A percentile compares a stretch with the other conserved stretches of the same genome.
These are phyloP conservation scores for Acleris laterana DNA, from an alignment of 2,888 invertebrate genomes.

Conservation along the genomic window DNA sequence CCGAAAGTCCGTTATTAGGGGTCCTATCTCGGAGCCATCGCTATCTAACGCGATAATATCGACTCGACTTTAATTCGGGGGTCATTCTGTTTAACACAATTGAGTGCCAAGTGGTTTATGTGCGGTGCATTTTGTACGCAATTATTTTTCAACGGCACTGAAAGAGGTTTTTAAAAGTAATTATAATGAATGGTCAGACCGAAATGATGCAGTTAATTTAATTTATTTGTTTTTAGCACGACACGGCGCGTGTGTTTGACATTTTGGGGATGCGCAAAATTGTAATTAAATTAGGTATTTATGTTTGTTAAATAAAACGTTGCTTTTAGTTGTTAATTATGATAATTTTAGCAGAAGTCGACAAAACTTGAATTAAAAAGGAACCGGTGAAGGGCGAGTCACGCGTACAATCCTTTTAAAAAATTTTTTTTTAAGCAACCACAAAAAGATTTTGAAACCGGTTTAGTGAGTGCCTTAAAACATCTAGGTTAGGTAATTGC, in stretches of 20 bases:
- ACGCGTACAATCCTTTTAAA: no score
- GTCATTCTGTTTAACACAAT: slow-evolving; percentile 20
- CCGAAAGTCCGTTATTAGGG: slow-evolving; percentile 33
- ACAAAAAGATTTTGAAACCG: no score
- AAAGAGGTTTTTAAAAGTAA: slow-evolving; percentile 2
- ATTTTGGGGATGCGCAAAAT: slow-evolving; percentile 5
- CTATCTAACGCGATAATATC: slow-evolving; percentile 34
- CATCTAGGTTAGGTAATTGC: no score
- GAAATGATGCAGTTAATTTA: slow-evolving; percentile 35
- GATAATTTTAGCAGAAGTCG: no score
- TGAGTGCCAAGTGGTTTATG: no score
- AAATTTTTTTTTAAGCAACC: no score
- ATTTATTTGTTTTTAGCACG: slow-evolving; percentile 37
- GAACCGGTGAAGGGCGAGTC: no score
- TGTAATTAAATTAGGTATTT: neutral
- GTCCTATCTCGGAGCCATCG: slow-evolving; percentile 32
- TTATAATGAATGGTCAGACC: slow-evolving; percentile 29
- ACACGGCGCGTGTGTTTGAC: slow-evolving; percentile 17
- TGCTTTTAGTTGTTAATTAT: no score
- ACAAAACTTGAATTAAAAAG: no score
- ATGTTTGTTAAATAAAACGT: neutral
- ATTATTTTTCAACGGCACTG: no score
- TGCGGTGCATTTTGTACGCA: no score
- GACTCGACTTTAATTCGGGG: slow-evolving; percentile 26
- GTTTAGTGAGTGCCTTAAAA: no score